Conservation (phyloP, 2,888 invertebrate species). For the Prenolepis imparis region DNA sequence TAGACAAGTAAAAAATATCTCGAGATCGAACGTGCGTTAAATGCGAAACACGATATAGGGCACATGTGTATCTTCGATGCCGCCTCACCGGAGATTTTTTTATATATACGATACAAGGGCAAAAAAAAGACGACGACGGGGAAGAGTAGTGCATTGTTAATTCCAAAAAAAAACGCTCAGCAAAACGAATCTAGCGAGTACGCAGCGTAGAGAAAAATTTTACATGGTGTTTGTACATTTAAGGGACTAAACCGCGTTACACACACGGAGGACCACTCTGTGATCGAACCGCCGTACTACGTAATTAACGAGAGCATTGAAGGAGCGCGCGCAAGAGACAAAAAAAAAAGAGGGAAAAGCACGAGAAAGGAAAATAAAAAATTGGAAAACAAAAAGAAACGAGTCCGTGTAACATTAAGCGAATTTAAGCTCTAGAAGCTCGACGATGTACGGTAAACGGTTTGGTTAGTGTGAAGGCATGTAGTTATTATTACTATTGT, state of each 20-base stretch:
- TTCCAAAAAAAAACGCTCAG: slow-evolving; percentile 61
- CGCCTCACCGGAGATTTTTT: slow-evolving; percentile 41
- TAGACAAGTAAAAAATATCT: not conserved
- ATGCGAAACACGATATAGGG: not conserved
- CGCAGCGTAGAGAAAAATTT: slow-evolving; percentile 64
- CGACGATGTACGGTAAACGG: slow-evolving; percentile 59
- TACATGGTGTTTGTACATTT: slow-evolving; percentile 68
- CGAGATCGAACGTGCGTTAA: not conserved
- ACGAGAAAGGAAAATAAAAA: not conserved
- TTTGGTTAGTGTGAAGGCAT: slow-evolving; percentile 58
- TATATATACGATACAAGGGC: slow-evolving; percentile 36
- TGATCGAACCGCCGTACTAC: slow-evolving; percentile 30
- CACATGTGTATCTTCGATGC: slow-evolving; percentile 31
- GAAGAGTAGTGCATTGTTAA: slow-evolving; percentile 59
- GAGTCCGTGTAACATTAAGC: slow-evolving; percentile 58
- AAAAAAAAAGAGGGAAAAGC: not conserved
- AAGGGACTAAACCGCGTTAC: slow-evolving; percentile 49
- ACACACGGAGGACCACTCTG: slow-evolving; percentile 19
- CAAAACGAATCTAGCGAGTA: slow-evolving; percentile 65
- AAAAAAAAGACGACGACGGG: not conserved
- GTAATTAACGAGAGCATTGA: slow-evolving; percentile 43
- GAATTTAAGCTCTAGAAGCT: slow-evolving; percentile 49
- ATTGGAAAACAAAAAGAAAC: not conserved
- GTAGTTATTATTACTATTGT: slow-evolving; percentile 60
- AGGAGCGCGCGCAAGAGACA: not conserved